These are phyloP conservation scores for Nephila pilipes DNA, from an alignment of 1,140 invertebrate species.

Conservation along the genomic window DNA sequence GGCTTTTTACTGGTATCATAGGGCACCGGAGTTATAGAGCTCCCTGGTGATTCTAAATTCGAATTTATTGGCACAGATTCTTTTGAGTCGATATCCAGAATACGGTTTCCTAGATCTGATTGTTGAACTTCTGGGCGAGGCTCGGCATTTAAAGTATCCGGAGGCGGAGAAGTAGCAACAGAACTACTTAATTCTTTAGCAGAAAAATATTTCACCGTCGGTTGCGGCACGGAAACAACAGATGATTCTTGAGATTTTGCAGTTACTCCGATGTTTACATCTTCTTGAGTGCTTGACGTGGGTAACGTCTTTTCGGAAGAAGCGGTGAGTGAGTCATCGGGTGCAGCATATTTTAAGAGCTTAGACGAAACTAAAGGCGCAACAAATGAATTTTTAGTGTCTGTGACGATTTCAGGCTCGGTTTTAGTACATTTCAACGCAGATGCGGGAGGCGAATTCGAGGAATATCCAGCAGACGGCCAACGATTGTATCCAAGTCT, in stretches of 20 bases:
- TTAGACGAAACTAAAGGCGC: slow-evolving; percentile 37
- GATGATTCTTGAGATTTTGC: neutral
- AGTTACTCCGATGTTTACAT: neutral
- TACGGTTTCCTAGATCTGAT: no score
- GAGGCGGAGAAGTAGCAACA: neutral
- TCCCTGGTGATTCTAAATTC: neutral
- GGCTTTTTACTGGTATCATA: neutral
- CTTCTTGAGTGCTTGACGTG: neutral
- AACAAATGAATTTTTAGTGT: slow-evolving; percentile 37
- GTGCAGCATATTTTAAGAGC: slow-evolving; percentile 65
- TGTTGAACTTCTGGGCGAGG: neutral
- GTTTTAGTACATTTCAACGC: neutral
- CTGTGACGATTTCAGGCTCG: neutral
- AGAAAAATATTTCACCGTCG: neutral
- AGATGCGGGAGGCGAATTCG: neutral
- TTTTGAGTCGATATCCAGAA: no score
- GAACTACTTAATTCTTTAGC: neutral
- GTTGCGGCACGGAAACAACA: neutral
- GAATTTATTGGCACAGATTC: neutral
- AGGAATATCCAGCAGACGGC: slow-evolving; percentile 34
- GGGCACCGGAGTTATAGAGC: neutral
- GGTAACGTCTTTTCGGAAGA: neutral
- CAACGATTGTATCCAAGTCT: neutral
- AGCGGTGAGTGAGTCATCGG: slow-evolving; percentile 28
- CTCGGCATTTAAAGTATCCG: neutral